phyloP scores from a whole-genome alignment of 2,888 invertebrate genomes.

The Drosophila rubida region DNA sequence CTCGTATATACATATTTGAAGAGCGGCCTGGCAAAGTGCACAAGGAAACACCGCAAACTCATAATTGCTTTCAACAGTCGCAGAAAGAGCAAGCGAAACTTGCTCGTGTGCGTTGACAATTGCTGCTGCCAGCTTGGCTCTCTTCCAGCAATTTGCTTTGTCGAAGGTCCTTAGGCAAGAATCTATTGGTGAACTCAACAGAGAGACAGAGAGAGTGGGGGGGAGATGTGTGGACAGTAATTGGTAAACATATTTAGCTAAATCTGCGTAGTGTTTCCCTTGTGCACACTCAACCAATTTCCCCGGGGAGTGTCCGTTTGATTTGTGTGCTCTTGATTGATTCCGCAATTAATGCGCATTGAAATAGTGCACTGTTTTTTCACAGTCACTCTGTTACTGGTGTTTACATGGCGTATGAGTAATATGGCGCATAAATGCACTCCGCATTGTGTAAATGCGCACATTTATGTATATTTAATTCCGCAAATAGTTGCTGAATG shows the following conservation, averaged over 20 bases:
- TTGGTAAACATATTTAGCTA: constrained; percentile 17
- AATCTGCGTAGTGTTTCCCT: neutral
- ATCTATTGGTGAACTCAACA: constrained; percentile 21
- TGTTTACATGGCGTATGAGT: constrained; percentile 20
- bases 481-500: constrained; percentile 3
- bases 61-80: constrained; percentile 46
- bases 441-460: constrained; percentile 20
- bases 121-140: constrained; percentile 45
- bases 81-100: constrained; percentile 20
- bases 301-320: neutral
- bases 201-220: too few relatives aligned
- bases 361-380: neutral
- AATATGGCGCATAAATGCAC: constrained; percentile 8
- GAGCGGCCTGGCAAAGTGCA: constrained; percentile 31
- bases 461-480: constrained; percentile 12
- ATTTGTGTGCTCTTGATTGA: constrained; percentile 10
- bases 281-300: neutral
- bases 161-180: neutral
- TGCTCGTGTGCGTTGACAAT: constrained; percentile 37
- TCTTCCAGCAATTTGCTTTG: constrained; percentile 50
- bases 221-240: constrained; percentile 14
- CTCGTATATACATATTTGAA: constrained; percentile 25
- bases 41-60: constrained; percentile 39
- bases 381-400: neutral
- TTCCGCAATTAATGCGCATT: constrained; percentile 6